A percentile compares a stretch with the other conserved stretches of the same genome.
phyloP scores from a whole-genome alignment of 2,888 invertebrate species.

The Pseudeuparius sepicola region DNA sequence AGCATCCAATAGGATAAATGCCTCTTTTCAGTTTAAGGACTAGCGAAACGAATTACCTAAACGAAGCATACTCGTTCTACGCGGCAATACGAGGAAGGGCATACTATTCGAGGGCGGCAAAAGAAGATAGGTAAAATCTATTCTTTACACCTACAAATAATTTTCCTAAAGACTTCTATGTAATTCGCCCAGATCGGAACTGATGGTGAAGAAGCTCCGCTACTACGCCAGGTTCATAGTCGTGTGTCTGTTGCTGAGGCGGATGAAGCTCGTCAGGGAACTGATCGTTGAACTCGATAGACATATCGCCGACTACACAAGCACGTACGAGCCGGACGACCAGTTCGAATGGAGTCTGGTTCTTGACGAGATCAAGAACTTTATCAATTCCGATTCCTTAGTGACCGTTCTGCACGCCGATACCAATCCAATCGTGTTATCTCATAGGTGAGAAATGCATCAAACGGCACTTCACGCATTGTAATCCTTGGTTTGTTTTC shows the following conservation, averaged over 20 bases:
- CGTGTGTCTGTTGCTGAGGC: constrained; percentile 85
- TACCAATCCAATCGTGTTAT: constrained; percentile 73
- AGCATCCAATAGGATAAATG: background rate
- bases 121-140: constrained; percentile 69
- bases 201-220: constrained; percentile 92
- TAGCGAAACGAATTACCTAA: constrained; percentile 91
- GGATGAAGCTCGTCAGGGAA: constrained; percentile 87
- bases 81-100: constrained; percentile 87
- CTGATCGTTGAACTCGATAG: constrained; percentile 84
- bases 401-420: constrained; percentile 84
- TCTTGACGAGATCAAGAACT: constrained; percentile 87
- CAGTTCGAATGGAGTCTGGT: constrained; percentile 93
- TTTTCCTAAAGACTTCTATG: background rate
- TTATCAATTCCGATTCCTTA: constrained; percentile 85
- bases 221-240: constrained; percentile 96
- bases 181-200: constrained; percentile 53
- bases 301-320: constrained; percentile 91
- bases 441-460: constrained; percentile 62
- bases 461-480: too few species aligned
- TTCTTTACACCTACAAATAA: background rate
- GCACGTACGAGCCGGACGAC: constrained; percentile 94
- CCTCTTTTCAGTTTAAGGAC: constrained; percentile 71
- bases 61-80: constrained; percentile 95
- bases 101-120: constrained; percentile 87
- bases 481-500: constrained; percentile 14